Evolutionary conservation across 2,797 vertebrate genomes (phyloP).

Genomic region (Typhlichthys subterraneus): DNA sequence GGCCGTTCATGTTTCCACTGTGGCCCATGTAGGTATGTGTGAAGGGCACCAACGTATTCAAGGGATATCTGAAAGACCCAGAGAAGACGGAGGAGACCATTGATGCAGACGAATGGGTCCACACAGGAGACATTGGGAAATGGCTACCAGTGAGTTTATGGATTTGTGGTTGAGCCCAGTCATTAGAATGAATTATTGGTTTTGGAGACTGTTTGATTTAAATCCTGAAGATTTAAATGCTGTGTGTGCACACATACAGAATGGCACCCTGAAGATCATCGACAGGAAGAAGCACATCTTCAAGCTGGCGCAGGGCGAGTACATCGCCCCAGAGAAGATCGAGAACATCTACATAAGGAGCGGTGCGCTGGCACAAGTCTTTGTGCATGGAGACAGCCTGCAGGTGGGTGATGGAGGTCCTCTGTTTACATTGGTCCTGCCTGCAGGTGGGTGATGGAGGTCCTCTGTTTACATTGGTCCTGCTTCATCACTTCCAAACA

Average conservation of each 20-base stretch:
- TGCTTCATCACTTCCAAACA: too few species aligned
- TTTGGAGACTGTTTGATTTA: not conserved
- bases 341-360: slow-evolving; percentile 89
- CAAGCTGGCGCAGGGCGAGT: slow-evolving; percentile 96
- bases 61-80: slow-evolving; percentile 90
- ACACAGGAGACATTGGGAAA: slow-evolving; percentile 93
- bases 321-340: slow-evolving; percentile 97
- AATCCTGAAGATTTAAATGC: not conserved
- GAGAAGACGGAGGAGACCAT: slow-evolving; percentile 86
- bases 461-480: not conserved
- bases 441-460: slow-evolving; percentile 81
- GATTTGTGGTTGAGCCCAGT: too few species aligned
- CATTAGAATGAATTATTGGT: not conserved
- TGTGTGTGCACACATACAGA: slow-evolving; percentile 70
- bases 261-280: slow-evolving; percentile 92
- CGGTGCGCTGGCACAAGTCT: slow-evolving; percentile 73
- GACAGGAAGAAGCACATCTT: slow-evolving; percentile 98
- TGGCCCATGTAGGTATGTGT: slow-evolving; percentile 84
- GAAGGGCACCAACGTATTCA: slow-evolving; percentile 90
- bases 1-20: not conserved
- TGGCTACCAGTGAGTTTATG: slow-evolving; percentile 88
- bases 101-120: slow-evolving; percentile 91
- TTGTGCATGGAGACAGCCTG: slow-evolving; percentile 61
- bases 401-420: slow-evolving; percentile 76
- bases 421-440: not conserved